A percentile compares a stretch with the other conserved stretches of the same genome.
These are phyloP conservation scores for Anabas testudineus DNA, from an alignment of 2,797 vertebrate genomes.

Conservation along the genomic window DNA sequence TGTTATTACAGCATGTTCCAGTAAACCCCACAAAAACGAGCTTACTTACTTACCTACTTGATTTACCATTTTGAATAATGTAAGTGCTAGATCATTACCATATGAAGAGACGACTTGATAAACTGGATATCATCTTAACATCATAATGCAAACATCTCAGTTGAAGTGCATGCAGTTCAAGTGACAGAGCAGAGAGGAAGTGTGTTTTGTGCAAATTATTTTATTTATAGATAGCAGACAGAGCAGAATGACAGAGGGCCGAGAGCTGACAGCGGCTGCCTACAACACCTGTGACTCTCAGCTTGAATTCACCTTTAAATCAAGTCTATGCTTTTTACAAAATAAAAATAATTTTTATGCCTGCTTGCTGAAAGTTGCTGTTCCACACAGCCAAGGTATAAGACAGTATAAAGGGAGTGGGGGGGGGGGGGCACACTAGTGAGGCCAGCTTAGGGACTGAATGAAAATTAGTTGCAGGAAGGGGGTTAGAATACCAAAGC, in stretches of 20 bases:
- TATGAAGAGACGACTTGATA: background rate
- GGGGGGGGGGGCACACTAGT: constrained; percentile 3
- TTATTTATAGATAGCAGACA: constrained; percentile 69
- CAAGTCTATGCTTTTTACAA: constrained; percentile 35
- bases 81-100: background rate
- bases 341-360: constrained; percentile 24
- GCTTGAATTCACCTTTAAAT: constrained; percentile 29
- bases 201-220: constrained; percentile 63
- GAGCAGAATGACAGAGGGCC: constrained; percentile 35
- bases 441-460: constrained; percentile 20
- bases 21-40: background rate
- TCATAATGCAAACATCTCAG: background rate
- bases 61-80: background rate
- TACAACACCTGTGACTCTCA: constrained; percentile 4
- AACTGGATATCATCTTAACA: background rate
- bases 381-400: constrained; percentile 31
- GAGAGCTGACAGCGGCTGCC: background rate
- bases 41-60: background rate
- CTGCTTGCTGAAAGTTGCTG: constrained; percentile 30
- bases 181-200: constrained; percentile 33
- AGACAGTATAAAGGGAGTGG: constrained; percentile 1
- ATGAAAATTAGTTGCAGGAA: background rate
- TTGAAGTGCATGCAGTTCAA: no score
- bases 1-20: background rate
- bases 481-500: background rate